phyloP scores from a whole-genome alignment of 2,888 invertebrate genomes.

The Theretra japonica region DNA sequence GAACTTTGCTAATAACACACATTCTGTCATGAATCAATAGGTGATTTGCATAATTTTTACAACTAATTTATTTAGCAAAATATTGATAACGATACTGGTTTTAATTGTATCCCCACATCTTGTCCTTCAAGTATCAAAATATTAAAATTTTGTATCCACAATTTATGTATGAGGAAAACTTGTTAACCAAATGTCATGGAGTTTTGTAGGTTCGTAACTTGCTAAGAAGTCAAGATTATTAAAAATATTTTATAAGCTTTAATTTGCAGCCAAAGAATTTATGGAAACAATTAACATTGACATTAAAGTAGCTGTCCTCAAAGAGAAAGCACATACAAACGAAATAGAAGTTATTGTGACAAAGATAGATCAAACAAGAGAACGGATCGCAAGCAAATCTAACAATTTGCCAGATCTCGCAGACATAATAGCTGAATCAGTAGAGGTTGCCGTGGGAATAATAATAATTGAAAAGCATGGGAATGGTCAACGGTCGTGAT shows the following conservation, averaged over 20 bases:
- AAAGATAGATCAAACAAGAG: not conserved
- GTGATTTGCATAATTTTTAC: slow-evolving; percentile 2
- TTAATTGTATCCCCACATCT: not conserved
- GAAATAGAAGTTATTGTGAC: not conserved
- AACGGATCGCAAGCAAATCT: slow-evolving; percentile 11
- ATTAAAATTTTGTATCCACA: not conserved
- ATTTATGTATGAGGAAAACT: slow-evolving; percentile 8
- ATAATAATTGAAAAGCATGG: slow-evolving; percentile 66
- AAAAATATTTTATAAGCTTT: not conserved
- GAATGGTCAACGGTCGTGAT: slow-evolving; percentile 65
- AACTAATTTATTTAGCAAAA: not conserved
- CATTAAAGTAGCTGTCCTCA: not conserved
- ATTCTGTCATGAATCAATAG: too few relatives aligned
- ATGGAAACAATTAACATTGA: not conserved
- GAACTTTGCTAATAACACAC: not conserved
- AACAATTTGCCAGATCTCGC: slow-evolving; percentile 42
- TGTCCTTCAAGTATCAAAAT: slow-evolving; percentile 13
- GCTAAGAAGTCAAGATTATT: slow-evolving; percentile 2
- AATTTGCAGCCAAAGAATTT: not conserved
- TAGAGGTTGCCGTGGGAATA: slow-evolving; percentile 60
- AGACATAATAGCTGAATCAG: slow-evolving; percentile 52
- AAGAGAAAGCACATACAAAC: not conserved
- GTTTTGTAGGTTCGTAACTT: not conserved
- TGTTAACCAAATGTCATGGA: slow-evolving; percentile 20
- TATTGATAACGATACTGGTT: not conserved